phyloP scores from a whole-genome alignment of 2,797 vertebrate genomes.

The Darevskia nairensis region DNA sequence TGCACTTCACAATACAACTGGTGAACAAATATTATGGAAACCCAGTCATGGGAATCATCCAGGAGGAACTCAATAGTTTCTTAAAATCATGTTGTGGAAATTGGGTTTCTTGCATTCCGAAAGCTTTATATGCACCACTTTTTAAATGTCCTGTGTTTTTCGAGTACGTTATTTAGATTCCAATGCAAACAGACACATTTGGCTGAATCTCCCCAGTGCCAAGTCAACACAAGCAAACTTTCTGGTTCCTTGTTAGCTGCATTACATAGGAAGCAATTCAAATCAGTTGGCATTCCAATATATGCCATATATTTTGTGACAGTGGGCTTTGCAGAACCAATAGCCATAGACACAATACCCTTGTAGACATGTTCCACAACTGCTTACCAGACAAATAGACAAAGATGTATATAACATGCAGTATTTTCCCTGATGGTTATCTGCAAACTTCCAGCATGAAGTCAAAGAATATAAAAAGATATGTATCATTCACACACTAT shows the following conservation, averaged over 20 bases:
- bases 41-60: background rate
- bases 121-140: background rate
- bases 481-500: too few species aligned
- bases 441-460: background rate
- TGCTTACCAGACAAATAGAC: background rate
- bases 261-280: background rate
- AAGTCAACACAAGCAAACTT: background rate
- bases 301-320: background rate
- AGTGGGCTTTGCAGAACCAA: background rate
- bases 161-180: background rate
- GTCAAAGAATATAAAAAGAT: background rate
- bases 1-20: background rate
- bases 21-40: background rate
- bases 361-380: background rate
- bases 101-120: background rate
- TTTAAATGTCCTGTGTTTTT: background rate
- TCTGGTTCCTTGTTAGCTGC: background rate
- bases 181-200: background rate
- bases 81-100: constrained; percentile 1
- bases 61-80: background rate
- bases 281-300: background rate
- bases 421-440: background rate
- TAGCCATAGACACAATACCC: background rate
- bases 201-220: background rate
- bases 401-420: background rate